Base-by-base conservation (phyloP, 2,888 invertebrate species). In the Nemotelus pantherinus region DNA sequence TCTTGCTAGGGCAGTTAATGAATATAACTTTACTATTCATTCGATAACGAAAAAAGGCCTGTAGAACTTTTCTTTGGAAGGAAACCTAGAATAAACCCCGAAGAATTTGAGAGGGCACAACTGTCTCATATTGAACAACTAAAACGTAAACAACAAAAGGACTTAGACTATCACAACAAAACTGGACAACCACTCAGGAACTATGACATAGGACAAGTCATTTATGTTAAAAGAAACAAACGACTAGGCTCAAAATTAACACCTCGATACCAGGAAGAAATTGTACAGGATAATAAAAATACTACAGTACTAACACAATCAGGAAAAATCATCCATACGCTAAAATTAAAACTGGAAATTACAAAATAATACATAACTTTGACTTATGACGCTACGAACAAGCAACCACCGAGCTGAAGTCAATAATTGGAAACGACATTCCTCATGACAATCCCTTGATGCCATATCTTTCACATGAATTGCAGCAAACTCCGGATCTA, bases 291-390 rank as follows among this genome's bases (percentile, higher is more conserved):
- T 1, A 25, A 25, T 25, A 1, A 25, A 25, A 25, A 25, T 25
- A 25, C 25, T 25, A 25, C 25, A 25, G 25, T 25, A 65, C 65
- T 65, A 65, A 78, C 78, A n/a, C 47, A 76, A 50, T 78, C 76
- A 64, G 79, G 76, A 25, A 76, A 76, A 65, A 76, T 57, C 7
- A 72, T 77, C 43, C 77, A 77, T 44, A 65, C 47, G 65, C 45
- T 65, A 65, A 65, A 47, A 65, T 65, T 1, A 65, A 41, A 47
- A 45, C 65, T 39, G 47, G n/a, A 65, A 65, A 65, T 1, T 65
- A 45, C 45, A 65, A 48, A 53, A 76, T 44, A 5, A 77, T 50
- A 68, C 68, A 68, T 53, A 50, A 68, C 50, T 68, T 68, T 3
- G 53, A 68, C 53, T 6, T 68, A 68, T 2, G 68, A 48, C 48